Base-by-base conservation (phyloP, 2,888 invertebrate species). In the Eilema sororculum region DNA sequence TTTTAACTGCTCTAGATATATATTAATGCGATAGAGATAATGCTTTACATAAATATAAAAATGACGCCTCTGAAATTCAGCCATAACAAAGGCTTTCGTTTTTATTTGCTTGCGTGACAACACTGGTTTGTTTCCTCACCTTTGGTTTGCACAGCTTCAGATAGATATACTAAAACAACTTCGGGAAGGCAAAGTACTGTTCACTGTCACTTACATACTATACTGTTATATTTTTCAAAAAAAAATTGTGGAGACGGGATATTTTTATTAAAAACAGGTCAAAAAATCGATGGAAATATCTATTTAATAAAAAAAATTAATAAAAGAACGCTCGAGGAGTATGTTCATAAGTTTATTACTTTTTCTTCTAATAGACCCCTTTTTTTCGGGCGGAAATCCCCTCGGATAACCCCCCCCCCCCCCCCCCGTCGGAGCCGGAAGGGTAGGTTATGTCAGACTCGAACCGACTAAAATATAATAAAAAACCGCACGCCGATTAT, bases 231-330 rank as follows among this genome's bases (percentile, higher is more conserved):
- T 46, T 22, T 24, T 46, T 30, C 9, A 12, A 37, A 37, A 37
- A 46, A 33, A 60, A 41, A 16, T 16, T 52, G 9, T 60, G 59
- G 67, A 28, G 60, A 46, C 22, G 46, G 67, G 46, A 60, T 67
- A 22, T 60, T 41, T 59, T 52, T 28, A 56, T 30, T 65, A 65
- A 22, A 28, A 33, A n/a, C 52, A 56, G 33, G 62, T 62, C 1
- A 41, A 61, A 22, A 37, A 61, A 62, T 62, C 41, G 24, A 25
- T 41, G 62, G 6, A 25, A 41, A 41, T 62, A 25, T 62, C 9
- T 37, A 5, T 20, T 33, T 9, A 52, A 8, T 52, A 9, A 8
- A 3, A 20, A 6, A 8, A 52, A n/a, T 52, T 2, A n/a, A 9
- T 6, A 20, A 20, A 20, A 46, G 20, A 46, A 46, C 1, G 10